Base-by-base conservation (phyloP, 2,888 invertebrate genomes). In the Polydrusus cervinus region DNA sequence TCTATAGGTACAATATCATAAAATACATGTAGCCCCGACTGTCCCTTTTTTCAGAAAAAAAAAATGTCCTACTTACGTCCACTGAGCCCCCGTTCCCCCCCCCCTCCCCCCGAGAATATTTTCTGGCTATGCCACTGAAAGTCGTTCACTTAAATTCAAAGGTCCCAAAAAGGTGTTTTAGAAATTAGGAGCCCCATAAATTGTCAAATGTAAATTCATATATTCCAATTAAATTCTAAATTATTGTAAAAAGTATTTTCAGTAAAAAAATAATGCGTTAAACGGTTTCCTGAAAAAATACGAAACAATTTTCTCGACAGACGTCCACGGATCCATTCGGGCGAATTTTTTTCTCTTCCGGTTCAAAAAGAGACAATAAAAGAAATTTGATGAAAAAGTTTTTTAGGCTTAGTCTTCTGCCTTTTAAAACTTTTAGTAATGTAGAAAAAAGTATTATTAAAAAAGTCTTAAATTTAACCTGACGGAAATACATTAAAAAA, bases 371-470 rank as follows among this genome's bases (percentile, higher is more conserved):
- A 51, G 18, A 51, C 25, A 25, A 20, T 51, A 25, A 51, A 25
- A 25, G 25, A 51, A 51, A 51, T 51, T 51, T 51, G 11, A 51
- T 51, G 51, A 18, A 51, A 51, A 51, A 51, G 51, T 51, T 51
- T 51, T 25, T 51, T 25, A 13, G 13, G 51, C 51, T 51, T 25
- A 13, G 25, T 18, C 51, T 25, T 20, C 25, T 51, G 18, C 51
- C 25, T 51, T 51, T 51, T 20, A 25, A 51, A 51, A 20, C 11
- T 20, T 10, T 51, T 51, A 20, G 18, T 18, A 51, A 18, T 51
- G 51, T 20, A 18, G 18, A 20, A 51, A 25, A 20, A 51, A 51
- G 20, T 5, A 51, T 18, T 51, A 18, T 18, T 51, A 51, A 20
- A 13, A 10, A 51, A 13, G 20, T 51, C 13, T 25, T 20, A 51